Base-by-base conservation (phyloP, 2,797 vertebrate genomes). In the Silurus lanzhouensis region DNA sequence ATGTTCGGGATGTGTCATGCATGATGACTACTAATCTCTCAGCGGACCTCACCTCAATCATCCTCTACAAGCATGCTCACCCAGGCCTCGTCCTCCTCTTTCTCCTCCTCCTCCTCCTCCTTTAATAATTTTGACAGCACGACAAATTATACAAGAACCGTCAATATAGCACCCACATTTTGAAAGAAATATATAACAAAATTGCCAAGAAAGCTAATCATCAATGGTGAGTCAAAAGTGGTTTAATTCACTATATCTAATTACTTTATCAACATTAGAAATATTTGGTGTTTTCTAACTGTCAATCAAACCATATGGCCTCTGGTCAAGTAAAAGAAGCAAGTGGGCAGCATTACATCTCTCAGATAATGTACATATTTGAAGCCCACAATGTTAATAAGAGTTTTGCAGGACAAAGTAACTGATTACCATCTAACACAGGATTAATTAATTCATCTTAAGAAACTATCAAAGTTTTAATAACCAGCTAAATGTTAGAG, bases 1-100 rank as follows among this genome's bases (percentile, higher is more conserved):
- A 67, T 79, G 83, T 78, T 86, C 72, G 60, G 85, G 83, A 88
- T 84, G 88, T 78, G 87, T 89, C 90, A 89, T 52, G 74, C 83
- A 63, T 78, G 48, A 81, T 76, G 79, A 87, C 71, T 82, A 72
- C 10, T 25, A 82, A 88, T 80, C 87, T 85, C 82, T 85, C 84
- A 78, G 57, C 76, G 60, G 57, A 78, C 76, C 76, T 78, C 27
- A 78, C 57, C 76, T 78, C 76, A 60, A 61, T 78, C 58, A 61
- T 44, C 20, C 2, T 31, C 52, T 25, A 15, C 46, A 74, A 72
- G 48, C 46, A 55, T 74, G 44, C 46, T 20, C n/a, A 52, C 5
- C 46, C n/a, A 60, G 75, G 27, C 75, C 25, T 38, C 25, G 15
- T 38, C 27, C 72, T 48, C 70, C 20, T 71, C 19, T 44, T 46